Base-by-base conservation (phyloP, 2,113 vertebrate species). In the Tamias sibiricus region DNA sequence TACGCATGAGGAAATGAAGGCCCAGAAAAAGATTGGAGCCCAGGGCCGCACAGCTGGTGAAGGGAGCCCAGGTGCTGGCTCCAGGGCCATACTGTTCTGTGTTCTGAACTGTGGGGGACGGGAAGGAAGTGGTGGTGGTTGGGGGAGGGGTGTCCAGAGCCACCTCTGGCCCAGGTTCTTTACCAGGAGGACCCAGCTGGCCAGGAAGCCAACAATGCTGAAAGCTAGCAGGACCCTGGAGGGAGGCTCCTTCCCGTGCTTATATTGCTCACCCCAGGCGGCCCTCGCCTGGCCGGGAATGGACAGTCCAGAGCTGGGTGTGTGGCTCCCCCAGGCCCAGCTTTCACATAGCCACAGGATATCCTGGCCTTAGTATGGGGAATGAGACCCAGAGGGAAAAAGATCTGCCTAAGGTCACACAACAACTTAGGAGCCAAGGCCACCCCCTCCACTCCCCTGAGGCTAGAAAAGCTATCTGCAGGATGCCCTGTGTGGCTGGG, bases 171-270 rank as follows among this genome's bases (percentile, higher is more conserved):
- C 54, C 47, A 24, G 59, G 26, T 17, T 75, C 69, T 83, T 49
- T 47, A 26, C 52, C 79, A 69, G 71, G 42, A 82, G 88, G 66
- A n/a, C 52, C 37, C 82, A 95, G 95, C 76, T 94, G 95, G 86
- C 82, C 89, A 64, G 92, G 94, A 95, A 91, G 66, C 54, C n/a
- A 20, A 40, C 1, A 7, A 40, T 35, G 64, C 77, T 42, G 17
- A 84, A 40, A 30, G 28, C 62, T 6, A 2, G 47, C 44, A 10
- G n/a, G 13, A 4, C 40, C 79, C 68, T 19, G 28, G 59, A 14
- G 22, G 49, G 30, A 74, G 40, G 42, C 14, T 11, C 64, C 42
- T 30, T 87, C 83, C 77, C 62, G 37, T 1, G 3, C 28, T 7
- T 16, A 10, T 49, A 6, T 0, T 35, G 22, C 77, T 76, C 16